phyloP scores from a whole-genome alignment of 2,113 vertebrate species.

The Stegastes partitus region DNA sequence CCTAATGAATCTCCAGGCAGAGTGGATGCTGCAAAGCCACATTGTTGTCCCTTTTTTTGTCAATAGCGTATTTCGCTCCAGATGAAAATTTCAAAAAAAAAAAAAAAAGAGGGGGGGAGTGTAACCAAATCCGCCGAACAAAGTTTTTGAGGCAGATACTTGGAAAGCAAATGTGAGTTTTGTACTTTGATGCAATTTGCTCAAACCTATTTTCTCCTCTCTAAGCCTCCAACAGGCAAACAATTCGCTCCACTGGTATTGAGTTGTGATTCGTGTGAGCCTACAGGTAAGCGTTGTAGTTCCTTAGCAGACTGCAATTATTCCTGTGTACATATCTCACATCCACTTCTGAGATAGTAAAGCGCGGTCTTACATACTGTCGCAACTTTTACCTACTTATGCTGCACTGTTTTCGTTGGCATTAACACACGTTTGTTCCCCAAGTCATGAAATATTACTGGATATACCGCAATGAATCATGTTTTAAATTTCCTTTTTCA shows the following conservation, averaged over 20 bases:
- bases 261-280: slow-evolving; percentile 22
- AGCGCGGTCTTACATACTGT: not conserved
- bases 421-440: slow-evolving; percentile 21
- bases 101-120: no score
- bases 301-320: slow-evolving; percentile 8
- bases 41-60: not conserved
- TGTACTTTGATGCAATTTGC: slow-evolving; percentile 22
- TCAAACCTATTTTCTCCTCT: not conserved
- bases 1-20: slow-evolving; percentile 43
- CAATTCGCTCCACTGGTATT: slow-evolving; percentile 1
- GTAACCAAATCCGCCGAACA: slow-evolving; percentile 18
- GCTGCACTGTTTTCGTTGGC: not conserved
- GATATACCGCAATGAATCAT: slow-evolving; percentile 28
- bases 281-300: not conserved
- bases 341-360: slow-evolving; percentile 14
- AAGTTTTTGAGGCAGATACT: not conserved
- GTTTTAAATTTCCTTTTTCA: slow-evolving; percentile 64
- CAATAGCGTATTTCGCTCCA: slow-evolving; percentile 33
- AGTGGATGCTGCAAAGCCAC: slow-evolving; percentile 9
- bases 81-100: slow-evolving; percentile 3
- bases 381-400: not conserved
- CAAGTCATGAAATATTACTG: slow-evolving; percentile 19
- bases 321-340: not conserved
- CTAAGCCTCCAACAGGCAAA: slow-evolving; percentile 25
- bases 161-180: slow-evolving; percentile 5